These are phyloP conservation scores for Andrena flavipes DNA, from an alignment of 2,888 invertebrate species.

Conservation along the genomic window DNA sequence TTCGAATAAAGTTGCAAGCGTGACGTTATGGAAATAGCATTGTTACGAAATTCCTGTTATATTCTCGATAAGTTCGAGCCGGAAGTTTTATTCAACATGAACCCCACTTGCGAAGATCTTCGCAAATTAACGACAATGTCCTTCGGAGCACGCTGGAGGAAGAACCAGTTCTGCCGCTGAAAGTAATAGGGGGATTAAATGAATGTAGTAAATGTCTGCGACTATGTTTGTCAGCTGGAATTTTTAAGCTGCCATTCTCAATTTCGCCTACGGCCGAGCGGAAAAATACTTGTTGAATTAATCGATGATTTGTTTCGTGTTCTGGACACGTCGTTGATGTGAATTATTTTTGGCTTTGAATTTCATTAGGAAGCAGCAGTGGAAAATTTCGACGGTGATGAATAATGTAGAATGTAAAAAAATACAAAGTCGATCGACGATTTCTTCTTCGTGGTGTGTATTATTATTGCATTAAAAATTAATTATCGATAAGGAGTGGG, in stretches of 20 bases:
- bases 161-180: slow-evolving; percentile 16
- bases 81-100: slow-evolving; percentile 8
- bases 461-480: too few relatives aligned
- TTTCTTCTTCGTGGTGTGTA: too few relatives aligned
- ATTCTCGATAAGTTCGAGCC: not conserved
- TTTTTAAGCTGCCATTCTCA: not conserved
- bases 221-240: not conserved
- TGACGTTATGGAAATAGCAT: not conserved
- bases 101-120: slow-evolving; percentile 1
- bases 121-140: slow-evolving; percentile 4
- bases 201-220: not conserved
- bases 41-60: not conserved
- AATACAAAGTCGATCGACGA: too few relatives aligned
- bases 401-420: too few relatives aligned
- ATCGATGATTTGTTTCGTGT: not conserved
- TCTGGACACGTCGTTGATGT: not conserved
- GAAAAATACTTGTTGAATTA: not conserved
- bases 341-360: not conserved
- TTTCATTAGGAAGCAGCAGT: too few relatives aligned
- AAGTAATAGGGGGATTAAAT: not conserved
- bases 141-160: not conserved
- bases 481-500: too few relatives aligned
- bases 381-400: too few relatives aligned
- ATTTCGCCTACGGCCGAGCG: not conserved
- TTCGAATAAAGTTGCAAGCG: not conserved